Conservation (phyloP, 35 echinoderm and acorn worm species). For the Strongylocentrotus purpuratus region DNA sequence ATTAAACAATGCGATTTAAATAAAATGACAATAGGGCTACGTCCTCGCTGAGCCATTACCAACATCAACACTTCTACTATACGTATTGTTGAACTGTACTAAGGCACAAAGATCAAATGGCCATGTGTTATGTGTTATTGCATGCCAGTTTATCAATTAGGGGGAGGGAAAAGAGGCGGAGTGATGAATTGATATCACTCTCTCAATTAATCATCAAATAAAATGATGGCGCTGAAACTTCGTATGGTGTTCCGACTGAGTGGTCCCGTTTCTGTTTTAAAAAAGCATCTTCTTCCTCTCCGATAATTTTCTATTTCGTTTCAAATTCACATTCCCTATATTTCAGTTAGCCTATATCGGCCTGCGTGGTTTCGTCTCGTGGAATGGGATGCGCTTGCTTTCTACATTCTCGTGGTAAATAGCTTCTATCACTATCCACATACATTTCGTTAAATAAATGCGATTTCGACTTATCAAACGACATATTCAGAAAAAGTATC, state of each 20-base stretch:
- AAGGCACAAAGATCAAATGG: not conserved
- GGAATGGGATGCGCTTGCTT: not conserved
- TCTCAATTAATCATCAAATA: constrained; percentile 30
- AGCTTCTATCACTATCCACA: not conserved
- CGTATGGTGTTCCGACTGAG: not conserved
- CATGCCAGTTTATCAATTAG: constrained; percentile 35
- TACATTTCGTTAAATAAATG: not conserved
- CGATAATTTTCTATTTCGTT: not conserved
- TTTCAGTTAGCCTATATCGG: not conserved
- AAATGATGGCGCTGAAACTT: not conserved
- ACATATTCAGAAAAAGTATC: not conserved
- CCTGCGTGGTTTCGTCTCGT: not conserved
- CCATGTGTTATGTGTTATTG: not conserved
- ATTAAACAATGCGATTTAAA: not conserved
- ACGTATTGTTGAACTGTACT: not conserved
- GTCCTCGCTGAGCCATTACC: constrained; percentile 28
- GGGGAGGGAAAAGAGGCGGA: not conserved
- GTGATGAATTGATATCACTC: constrained; percentile 6
- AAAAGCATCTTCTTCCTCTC: not conserved
- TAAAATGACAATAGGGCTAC: not conserved
- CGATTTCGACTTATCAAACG: not conserved
- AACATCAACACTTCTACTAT: not conserved
- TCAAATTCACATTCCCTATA: not conserved
- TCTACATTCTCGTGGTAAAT: not conserved
- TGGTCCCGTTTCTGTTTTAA: not conserved